phyloP scores from a whole-genome alignment of 2,113 vertebrate species.

The Paralichthys olivaceus region DNA sequence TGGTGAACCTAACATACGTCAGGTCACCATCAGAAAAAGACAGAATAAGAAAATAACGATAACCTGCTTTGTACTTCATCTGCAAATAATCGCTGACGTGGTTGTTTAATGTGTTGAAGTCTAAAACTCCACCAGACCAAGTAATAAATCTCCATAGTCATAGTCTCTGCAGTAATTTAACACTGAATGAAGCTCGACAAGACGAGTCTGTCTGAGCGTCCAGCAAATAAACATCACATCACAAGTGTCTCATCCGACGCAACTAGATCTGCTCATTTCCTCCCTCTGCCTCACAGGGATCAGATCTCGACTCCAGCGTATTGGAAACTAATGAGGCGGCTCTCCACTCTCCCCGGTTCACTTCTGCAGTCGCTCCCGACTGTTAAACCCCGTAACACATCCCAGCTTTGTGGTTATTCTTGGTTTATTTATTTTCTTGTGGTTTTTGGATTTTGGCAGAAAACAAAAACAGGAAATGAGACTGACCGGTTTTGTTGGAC shows the following conservation, averaged over 20 bases:
- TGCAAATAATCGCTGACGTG: too few species aligned
- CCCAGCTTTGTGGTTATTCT: constrained; percentile 7
- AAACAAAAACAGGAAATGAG: constrained; percentile 69
- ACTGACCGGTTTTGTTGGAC: constrained; percentile 24
- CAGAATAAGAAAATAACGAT: too few species aligned
- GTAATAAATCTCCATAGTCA: background rate
- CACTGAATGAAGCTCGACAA: constrained; percentile 5
- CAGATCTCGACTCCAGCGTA: constrained; percentile 45
- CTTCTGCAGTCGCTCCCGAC: constrained; percentile 3
- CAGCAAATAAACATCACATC: constrained; percentile 33
- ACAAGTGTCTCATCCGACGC: constrained; percentile 26
- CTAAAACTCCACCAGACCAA: background rate
- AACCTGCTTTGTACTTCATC: too few species aligned
- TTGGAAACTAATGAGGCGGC: constrained; percentile 66
- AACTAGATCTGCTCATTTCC: constrained; percentile 58
- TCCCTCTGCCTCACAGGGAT: constrained; percentile 27
- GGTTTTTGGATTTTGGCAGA: constrained; percentile 17
- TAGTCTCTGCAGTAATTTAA: background rate
- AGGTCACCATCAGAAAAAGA: too few species aligned
- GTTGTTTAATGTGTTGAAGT: background rate
- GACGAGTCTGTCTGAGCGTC: background rate
- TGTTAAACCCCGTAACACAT: constrained; percentile 11
- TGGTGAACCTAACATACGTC: too few species aligned
- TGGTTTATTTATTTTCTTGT: constrained; percentile 6
- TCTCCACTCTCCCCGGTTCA: constrained; percentile 28